Conservation (phyloP, 2,797 vertebrate genomes). For the Sebastes jordani region DNA sequence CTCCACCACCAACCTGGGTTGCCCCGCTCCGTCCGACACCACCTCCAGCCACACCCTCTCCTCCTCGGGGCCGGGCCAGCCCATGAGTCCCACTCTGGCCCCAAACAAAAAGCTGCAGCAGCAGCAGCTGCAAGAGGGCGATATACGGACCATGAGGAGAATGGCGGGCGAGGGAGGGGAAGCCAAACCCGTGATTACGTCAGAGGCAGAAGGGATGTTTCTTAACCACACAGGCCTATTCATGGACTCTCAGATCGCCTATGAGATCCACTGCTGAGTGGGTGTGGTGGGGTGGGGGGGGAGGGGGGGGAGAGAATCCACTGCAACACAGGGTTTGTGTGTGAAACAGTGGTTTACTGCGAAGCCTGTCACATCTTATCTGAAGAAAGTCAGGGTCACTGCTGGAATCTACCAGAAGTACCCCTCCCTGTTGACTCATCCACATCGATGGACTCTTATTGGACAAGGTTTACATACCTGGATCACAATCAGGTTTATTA, state of each 20-base stretch:
- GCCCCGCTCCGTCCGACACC: conserved; percentile 58
- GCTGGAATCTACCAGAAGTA: conserved; percentile 1
- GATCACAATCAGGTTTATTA: not conserved
- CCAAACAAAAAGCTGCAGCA: conserved; percentile 65
- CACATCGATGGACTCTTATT: not conserved
- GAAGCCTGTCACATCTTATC: not conserved
- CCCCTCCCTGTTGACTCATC: conserved; percentile 3
- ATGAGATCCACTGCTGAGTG: conserved; percentile 90
- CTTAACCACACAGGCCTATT: conserved; percentile 84
- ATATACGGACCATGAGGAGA: conserved; percentile 78
- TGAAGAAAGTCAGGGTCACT: not conserved
- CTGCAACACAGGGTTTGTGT: not conserved
- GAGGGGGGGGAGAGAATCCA: not conserved
- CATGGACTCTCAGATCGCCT: conserved; percentile 88
- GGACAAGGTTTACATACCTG: not conserved
- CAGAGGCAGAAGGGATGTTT: conserved; percentile 83
- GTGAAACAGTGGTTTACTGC: not conserved
- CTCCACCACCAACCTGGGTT: conserved; percentile 68
- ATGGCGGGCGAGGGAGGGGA: conserved; percentile 84
- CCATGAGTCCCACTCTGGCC: conserved; percentile 50
- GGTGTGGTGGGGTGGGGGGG: not conserved
- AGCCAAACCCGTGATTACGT: conserved; percentile 76
- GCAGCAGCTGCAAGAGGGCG: conserved; percentile 57
- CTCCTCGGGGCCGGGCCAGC: conserved; percentile 52
- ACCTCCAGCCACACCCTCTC: conserved; percentile 67